Evolutionary conservation across 2,888 invertebrate genomes (phyloP), one percentile per base, ranked within the genome.

Genomic region (Pollenia labialis): DNA sequence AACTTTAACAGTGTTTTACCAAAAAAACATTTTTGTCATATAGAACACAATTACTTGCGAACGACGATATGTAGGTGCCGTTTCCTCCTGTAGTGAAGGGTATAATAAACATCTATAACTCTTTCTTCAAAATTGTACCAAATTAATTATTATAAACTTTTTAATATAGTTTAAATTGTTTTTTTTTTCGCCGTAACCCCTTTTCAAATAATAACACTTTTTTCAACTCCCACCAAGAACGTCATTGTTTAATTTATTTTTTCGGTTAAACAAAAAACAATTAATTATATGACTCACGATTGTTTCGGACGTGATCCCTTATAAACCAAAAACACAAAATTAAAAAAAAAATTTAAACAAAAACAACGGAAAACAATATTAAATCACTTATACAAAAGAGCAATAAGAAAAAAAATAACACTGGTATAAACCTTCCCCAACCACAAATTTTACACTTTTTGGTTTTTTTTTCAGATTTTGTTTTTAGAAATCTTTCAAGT

Each of bases 281-380:
- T 88, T 89, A 89, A 88, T 89, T 89, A 88, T 85, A 75, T 88
- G 88, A 89, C 85, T 89, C 90, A 90, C 89, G 89, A 89, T 69
- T 88, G 77, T 77, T 82, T 71, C 11, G 82, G 81, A 85, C 84
- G 74, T 81, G 69, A 81, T 52, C 58, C 66, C 56, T 58, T 52
- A 60, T 42, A 72, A 79, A 75, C 14, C 42, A 42, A 44, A 64
- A 81, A 6, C 0, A 62, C 8, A 74, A 32, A 62, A 9, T 14
- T 23, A 23, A 23, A 60, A 50, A 46, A 46, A 54, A 48, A 40
- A 64, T 0, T 44, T 10, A 12, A 64, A 16, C 56, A 50, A 68
- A 50, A 18, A 50, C 52, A 81, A 44, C 66, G 72, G 77, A 83
- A 84, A 80, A 58, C 44, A 56, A 44, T 62, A 58, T 79, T 79